Evolutionary conservation across 2,888 invertebrate species (phyloP), one percentile per base, ranked within the genome.

Genomic region (Marasmarcha lunaedactyla): DNA sequence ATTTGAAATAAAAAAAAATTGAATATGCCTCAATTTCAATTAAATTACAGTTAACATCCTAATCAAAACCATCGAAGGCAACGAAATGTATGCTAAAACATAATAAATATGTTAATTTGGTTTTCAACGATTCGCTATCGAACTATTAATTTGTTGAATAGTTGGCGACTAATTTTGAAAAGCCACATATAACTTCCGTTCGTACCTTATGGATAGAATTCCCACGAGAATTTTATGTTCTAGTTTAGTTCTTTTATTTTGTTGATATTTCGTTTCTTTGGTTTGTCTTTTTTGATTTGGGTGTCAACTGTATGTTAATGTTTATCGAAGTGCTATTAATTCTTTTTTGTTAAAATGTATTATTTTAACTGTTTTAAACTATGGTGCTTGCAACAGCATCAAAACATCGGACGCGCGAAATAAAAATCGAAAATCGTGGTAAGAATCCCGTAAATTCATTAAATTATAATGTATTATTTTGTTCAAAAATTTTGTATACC

Each of bases 21-120:
- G 6, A 2, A 9, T 30, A 30, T 10, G 30, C 4, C 11, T 7
- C n/a, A 30, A 30, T 30, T 30, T 30, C 9, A 30, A 30, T 30
- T 30, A 30, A 30, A n/a, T 7, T 30, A 30, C 30, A 30, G 30
- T 30, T 30, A 7, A 30, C 30, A 20, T 30, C 30, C 14, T 40
- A 12, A 42, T 46, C 46, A 47, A 42, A 46, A 48, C 45, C 42
- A 37, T 49, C 49, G 40, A 55, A 50, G 44, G 46, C 47, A 44
- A 53, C 54, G 48, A 55, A n/a, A 57, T n/a, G 57, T 59, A 55
- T 56, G 55, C 55, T 58, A 54, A 57, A 54, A 52, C 48, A 55
- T 56, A 57, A 66, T 71, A 64, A 65, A 70, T 57, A 71, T 71
- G 67, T 51, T 45, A 71, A 70, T 69, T 58, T 56, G 61, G 59